These are phyloP conservation scores for Chrysochloris asiatica DNA, from an alignment of 2,113 vertebrate species.

Conservation along the genomic window DNA sequence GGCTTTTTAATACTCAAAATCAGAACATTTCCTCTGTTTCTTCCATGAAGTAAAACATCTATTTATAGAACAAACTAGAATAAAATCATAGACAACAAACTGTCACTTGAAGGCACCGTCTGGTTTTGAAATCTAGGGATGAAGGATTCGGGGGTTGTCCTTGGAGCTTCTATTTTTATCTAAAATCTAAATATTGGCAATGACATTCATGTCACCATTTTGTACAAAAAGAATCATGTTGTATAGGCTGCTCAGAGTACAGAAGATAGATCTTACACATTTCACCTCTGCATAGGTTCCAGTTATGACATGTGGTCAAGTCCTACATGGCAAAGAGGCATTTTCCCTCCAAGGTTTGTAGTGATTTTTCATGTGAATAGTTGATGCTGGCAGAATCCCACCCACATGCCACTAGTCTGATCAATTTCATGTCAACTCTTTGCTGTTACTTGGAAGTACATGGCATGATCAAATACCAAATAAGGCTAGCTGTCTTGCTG, in stretches of 20 bases:
- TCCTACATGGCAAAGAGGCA: neutral
- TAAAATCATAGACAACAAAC: constrained; percentile 27
- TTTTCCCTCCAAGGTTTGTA: constrained; percentile 43
- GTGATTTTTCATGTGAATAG: constrained; percentile 56
- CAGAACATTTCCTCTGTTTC: constrained; percentile 47
- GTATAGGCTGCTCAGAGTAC: constrained; percentile 3
- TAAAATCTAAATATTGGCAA: constrained; percentile 34
- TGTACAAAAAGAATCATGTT: constrained; percentile 18
- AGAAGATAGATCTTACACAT: constrained; percentile 21
- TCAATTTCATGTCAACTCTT: constrained; percentile 46
- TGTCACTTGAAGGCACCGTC: constrained; percentile 4
- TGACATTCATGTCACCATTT: constrained; percentile 25
- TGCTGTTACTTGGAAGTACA: constrained; percentile 52
- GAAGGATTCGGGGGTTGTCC: neutral
- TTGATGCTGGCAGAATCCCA: constrained; percentile 53
- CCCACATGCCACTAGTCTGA: constrained; percentile 54
- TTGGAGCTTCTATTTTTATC: constrained; percentile 52
- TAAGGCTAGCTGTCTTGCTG: neutral
- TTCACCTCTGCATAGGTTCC: constrained; percentile 20
- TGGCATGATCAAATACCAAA: constrained; percentile 51
- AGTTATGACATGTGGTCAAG: constrained; percentile 41
- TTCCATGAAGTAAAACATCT: neutral
- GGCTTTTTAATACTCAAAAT: constrained; percentile 36
- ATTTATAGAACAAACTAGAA: constrained; percentile 32
- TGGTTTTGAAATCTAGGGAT: constrained; percentile 21